A percentile compares a stretch with the other conserved stretches of the same genome.
These are phyloP conservation scores for Poeciliopsis turneri DNA, from an alignment of 2,797 vertebrate genomes.

Conservation along the genomic window DNA sequence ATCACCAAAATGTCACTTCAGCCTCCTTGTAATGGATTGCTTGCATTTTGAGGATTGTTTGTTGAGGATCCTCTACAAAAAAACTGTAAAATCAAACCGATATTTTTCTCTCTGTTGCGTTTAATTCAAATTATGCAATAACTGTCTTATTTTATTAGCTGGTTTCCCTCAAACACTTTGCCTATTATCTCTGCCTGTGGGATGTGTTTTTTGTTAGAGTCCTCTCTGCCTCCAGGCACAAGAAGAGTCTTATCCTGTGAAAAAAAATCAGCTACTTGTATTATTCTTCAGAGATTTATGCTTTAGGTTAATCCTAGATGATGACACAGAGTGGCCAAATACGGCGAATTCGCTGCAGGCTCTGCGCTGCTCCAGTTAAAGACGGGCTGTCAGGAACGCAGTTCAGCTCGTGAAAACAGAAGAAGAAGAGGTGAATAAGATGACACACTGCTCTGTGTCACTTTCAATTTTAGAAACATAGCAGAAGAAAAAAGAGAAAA, in stretches of 20 bases:
- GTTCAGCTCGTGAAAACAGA: conserved; percentile 33
- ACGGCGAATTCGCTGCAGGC: conserved; percentile 26
- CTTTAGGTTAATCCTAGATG: conserved; percentile 23
- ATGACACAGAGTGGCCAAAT: conserved; percentile 20
- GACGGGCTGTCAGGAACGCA: conserved; percentile 18
- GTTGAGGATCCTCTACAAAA: background rate
- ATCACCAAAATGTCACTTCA: background rate
- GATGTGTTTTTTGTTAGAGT: background rate
- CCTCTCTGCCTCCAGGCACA: background rate
- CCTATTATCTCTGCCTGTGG: background rate
- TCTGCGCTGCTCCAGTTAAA: conserved; percentile 47
- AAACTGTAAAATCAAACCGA: background rate
- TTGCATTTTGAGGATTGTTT: background rate
- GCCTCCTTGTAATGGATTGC: background rate
- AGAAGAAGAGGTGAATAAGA: background rate
- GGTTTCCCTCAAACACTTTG: background rate
- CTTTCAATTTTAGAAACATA: conserved; percentile 36
- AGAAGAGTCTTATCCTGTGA: conserved; percentile 1
- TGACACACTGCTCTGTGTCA: conserved; percentile 53
- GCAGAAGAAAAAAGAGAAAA: conserved; percentile 24
- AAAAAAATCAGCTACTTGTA: conserved; percentile 13
- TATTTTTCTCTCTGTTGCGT: background rate
- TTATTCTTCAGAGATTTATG: conserved; percentile 30
- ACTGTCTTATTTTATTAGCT: background rate
- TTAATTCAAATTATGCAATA: background rate